Evolutionary conservation across 2,113 vertebrate species (phyloP).

Genomic region (Panurus biarmicus): DNA sequence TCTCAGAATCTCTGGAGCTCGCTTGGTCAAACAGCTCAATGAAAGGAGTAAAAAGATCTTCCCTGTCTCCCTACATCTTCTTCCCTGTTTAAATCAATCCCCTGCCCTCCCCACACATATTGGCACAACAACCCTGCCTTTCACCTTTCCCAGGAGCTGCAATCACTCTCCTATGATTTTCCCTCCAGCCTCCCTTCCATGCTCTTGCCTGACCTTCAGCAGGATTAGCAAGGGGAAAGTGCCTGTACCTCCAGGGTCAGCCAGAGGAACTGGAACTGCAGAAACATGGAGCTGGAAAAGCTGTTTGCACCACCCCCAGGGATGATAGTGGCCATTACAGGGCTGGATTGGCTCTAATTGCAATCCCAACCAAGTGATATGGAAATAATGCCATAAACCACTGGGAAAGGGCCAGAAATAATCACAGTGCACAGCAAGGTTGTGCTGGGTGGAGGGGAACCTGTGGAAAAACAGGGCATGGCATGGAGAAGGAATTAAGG

Average conservation of each 20-base stretch:
- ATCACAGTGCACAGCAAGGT: background rate
- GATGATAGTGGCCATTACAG: background rate
- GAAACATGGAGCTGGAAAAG: background rate
- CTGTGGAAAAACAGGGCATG: background rate
- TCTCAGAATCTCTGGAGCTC: background rate
- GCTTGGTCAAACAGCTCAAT: background rate
- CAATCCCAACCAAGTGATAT: background rate
- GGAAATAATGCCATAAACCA: background rate
- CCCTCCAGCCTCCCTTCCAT: background rate
- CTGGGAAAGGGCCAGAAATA: background rate
- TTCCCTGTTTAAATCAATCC: background rate
- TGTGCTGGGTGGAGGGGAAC: background rate
- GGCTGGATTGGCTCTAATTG: background rate
- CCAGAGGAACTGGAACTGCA: background rate
- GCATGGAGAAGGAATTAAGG: background rate
- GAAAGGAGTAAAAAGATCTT: background rate
- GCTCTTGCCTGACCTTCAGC: background rate
- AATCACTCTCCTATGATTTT: background rate
- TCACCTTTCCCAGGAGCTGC: background rate
- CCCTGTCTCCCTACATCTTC: background rate
- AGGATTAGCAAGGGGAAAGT: background rate
- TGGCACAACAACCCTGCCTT: background rate
- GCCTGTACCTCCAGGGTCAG: background rate
- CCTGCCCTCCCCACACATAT: background rate
- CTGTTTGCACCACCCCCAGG: background rate